Evolutionary conservation across 2,888 invertebrate species (phyloP), one percentile per base, ranked within the genome.

Genomic region (Hemaris fuciformis): DNA sequence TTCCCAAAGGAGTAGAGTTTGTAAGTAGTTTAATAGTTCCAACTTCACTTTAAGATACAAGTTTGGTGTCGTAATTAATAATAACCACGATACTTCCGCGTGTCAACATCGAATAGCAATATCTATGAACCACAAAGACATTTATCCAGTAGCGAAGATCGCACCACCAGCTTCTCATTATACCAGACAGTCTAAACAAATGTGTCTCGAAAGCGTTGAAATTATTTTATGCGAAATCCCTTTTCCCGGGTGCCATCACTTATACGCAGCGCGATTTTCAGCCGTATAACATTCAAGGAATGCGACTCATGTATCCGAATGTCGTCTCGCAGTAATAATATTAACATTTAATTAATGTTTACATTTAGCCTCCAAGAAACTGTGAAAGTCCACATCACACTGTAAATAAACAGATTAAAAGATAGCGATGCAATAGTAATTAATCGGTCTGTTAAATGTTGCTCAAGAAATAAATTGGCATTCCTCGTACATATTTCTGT

Each of bases 351-450:
- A 10, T 27, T 18, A 31, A 18, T 53, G 31, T 18, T 31, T 31
- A 53, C 53, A 53, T 53, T 53, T 53, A 53, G 31, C 8, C 31
- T 27, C 31, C 53, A 53, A 53, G 48, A 53, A 53, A 53, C 53
- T 31, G 53, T 53, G 53, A 53, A 53, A 53, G 53, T 53, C 31
- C 18, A 27, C 25, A 25, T 53, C 53, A 53, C 48, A 15, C 31
- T 53, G 53, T 31, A 53, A 46, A 25, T 25, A 25, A 31, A 53
- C 10, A 31, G 31, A 53, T 53, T 18, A 31, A 53, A 27, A 27
- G 27, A 53, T 53, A 18, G 2, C 31, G 31, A 27, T 8, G 34
- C 43, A 61, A 56, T 22, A 25, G 60, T 60, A 45, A 43, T 42
- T 53, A 60, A 57, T 23, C 41, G 57, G 22, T 57, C 20, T 8